Evolutionary conservation across 64 coral and sea anemone species (phyloP), one percentile per base, ranked within the genome.

Genomic region (Pocillopora damicornis): DNA sequence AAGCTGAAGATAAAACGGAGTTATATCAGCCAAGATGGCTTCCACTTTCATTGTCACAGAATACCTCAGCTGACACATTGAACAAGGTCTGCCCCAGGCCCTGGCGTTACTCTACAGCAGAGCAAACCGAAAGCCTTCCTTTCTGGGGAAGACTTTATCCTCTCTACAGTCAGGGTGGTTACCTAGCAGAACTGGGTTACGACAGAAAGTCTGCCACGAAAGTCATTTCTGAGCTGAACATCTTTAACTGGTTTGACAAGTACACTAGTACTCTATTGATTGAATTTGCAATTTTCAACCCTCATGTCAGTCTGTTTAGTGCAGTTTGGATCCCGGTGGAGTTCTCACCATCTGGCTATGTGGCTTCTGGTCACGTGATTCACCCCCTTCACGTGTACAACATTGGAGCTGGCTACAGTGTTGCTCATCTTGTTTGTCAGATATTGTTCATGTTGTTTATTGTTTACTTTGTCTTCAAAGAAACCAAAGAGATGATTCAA

Each of bases 301-400:
- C 80, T 10, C 60, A 37, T 15, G 82, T 75, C 2, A 76, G 59
- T 14, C 89, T 91, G 22, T 91, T 91, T 25, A 76, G 68, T n/a
- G 36, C 61, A 20, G 89, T 91, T 36, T 63, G 82, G 79, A 91
- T 91, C 18, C 25, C 58, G 11, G 35, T 91, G 1, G 89, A 91
- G 58, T 84, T 38, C 37, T 80, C 68, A 11, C 58, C 80, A 61
- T 61, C 58, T 65, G 89, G 89, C 12, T 17, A 81, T 26, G 69
- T 89, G 57, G 88, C 60, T 60, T 75, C 73, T 37, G 77, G 37
- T 64, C 59, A 91, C 22, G 37, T 85, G 58, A 60, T 90, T 73
- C 65, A 63, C 12, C 58, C 81, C 16, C 76, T 91, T 11, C 71
- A 71, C 59, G 67, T 91, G 6, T 91, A 91, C 25, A 75, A 91